phyloP scores from a whole-genome alignment of 1,140 invertebrate genomes.

The Hermetia illucens region DNA sequence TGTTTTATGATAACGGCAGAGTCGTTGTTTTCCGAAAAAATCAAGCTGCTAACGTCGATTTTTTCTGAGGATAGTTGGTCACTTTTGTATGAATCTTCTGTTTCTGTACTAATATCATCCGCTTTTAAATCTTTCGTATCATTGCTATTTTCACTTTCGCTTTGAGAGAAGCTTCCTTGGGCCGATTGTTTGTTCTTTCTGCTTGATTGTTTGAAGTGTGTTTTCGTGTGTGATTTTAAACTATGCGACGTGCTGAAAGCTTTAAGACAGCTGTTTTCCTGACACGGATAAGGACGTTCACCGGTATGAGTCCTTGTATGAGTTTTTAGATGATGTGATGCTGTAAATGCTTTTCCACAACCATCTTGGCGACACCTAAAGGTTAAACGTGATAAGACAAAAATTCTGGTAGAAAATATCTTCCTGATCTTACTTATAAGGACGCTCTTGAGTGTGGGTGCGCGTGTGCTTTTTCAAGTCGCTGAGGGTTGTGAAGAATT shows the following conservation, averaged over 20 bases:
- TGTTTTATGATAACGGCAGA: too few species aligned
- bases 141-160: slow-evolving; percentile 5
- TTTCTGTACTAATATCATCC: too few species aligned
- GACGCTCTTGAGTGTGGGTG: slow-evolving; percentile 83
- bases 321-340: slow-evolving; percentile 85
- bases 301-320: slow-evolving; percentile 37
- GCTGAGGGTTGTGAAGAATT: slow-evolving; percentile 87
- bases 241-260: slow-evolving; percentile 70
- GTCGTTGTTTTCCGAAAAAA: too few species aligned
- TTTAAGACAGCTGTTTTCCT: slow-evolving; percentile 52
- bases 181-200: not conserved
- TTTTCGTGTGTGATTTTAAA: slow-evolving; percentile 61
- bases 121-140: not conserved
- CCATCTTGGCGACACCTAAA: slow-evolving; percentile 62
- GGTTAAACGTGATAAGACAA: slow-evolving; percentile 12
- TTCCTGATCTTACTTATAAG: slow-evolving; percentile 59
- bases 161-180: slow-evolving; percentile 2
- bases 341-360: slow-evolving; percentile 83
- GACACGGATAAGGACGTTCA: slow-evolving; percentile 66
- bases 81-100: too few species aligned
- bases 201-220: slow-evolving; percentile 33
- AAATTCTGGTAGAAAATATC: not conserved
- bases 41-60: too few species aligned
- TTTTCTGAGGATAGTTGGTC: too few species aligned
- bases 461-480: slow-evolving; percentile 87